Evolutionary conservation across 2,888 invertebrate species (phyloP).

Genomic region (Ganaspis brasiliensis): DNA sequence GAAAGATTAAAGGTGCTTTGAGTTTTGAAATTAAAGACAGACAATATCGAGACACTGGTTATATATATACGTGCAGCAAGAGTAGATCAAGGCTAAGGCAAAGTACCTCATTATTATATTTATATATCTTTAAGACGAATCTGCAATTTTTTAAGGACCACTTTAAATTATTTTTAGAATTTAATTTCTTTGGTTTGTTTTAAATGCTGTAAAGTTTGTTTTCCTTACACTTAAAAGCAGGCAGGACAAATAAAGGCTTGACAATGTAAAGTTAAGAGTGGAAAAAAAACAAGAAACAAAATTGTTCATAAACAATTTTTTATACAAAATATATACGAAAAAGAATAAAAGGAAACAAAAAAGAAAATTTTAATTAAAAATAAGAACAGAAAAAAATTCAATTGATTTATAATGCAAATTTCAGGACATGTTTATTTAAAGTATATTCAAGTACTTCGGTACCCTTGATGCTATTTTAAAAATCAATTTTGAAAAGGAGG

Average conservation of each 20-base stretch:
- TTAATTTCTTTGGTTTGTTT: slow-evolving; percentile 4
- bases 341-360: not conserved
- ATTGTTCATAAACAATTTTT: too few relatives aligned
- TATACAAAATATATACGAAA: too few relatives aligned
- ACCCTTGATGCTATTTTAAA: too few relatives aligned
- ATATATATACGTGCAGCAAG: slow-evolving; percentile 60
- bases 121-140: slow-evolving; percentile 55
- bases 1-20: slow-evolving; percentile 52
- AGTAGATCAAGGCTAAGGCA: slow-evolving; percentile 74
- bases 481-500: not conserved
- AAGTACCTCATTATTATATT: slow-evolving; percentile 60
- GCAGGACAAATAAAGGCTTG: too few relatives aligned
- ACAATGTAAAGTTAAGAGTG: too few relatives aligned
- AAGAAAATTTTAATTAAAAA: too few relatives aligned
- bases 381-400: too few relatives aligned
- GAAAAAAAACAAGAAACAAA: too few relatives aligned
- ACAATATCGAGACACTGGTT: slow-evolving; percentile 63
- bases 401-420: too few relatives aligned
- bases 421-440: too few relatives aligned
- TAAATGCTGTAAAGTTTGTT: not conserved
- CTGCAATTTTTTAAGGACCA: slow-evolving; percentile 57
- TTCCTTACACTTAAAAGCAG: not conserved
- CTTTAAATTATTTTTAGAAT: slow-evolving; percentile 21
- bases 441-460: too few relatives aligned
- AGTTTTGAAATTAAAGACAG: slow-evolving; percentile 57